These are phyloP conservation scores for Furcifer pardalis DNA, from an alignment of 2,797 vertebrate species.

Conservation along the genomic window DNA sequence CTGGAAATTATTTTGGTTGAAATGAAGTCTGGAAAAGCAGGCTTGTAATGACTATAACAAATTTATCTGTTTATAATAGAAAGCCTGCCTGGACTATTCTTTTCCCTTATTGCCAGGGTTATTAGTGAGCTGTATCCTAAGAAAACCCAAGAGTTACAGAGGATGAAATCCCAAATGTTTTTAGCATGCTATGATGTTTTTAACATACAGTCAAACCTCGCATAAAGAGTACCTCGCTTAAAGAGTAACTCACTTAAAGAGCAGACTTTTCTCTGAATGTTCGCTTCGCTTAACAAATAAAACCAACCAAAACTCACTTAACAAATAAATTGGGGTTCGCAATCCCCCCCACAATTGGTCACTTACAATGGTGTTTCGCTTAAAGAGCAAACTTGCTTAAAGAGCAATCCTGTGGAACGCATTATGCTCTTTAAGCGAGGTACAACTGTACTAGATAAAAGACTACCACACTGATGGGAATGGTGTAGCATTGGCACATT, in stretches of 20 bases:
- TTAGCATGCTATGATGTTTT: not conserved
- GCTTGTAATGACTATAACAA: conserved; percentile 45
- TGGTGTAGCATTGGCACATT: not conserved
- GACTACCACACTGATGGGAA: not conserved
- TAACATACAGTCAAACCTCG: too few relatives aligned
- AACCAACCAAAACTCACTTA: too few relatives aligned
- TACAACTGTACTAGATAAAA: not conserved
- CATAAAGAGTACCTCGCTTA: too few relatives aligned
- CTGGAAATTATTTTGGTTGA: conserved; percentile 50
- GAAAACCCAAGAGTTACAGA: conserved; percentile 35
- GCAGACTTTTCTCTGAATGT: too few relatives aligned
- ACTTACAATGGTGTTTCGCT: too few relatives aligned
- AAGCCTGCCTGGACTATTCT: conserved; percentile 31
- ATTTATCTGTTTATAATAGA: conserved; percentile 43
- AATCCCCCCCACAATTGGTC: too few relatives aligned
- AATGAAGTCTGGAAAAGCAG: conserved; percentile 56
- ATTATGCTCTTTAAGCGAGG: too few relatives aligned
- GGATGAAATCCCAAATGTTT: conserved; percentile 21
- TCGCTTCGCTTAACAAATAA: too few relatives aligned
- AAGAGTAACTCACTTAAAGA: too few relatives aligned
- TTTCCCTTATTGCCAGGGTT: conserved; percentile 34
- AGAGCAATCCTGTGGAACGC: too few relatives aligned
- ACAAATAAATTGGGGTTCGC: too few relatives aligned
- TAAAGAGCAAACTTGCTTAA: too few relatives aligned
- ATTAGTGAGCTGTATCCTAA: conserved; percentile 41